Percentiles rank a stretch among this genome's conserved stretches.
Evolutionary conservation across 2,797 vertebrate species (phyloP).

Genomic region (Labroides dimidiatus): DNA sequence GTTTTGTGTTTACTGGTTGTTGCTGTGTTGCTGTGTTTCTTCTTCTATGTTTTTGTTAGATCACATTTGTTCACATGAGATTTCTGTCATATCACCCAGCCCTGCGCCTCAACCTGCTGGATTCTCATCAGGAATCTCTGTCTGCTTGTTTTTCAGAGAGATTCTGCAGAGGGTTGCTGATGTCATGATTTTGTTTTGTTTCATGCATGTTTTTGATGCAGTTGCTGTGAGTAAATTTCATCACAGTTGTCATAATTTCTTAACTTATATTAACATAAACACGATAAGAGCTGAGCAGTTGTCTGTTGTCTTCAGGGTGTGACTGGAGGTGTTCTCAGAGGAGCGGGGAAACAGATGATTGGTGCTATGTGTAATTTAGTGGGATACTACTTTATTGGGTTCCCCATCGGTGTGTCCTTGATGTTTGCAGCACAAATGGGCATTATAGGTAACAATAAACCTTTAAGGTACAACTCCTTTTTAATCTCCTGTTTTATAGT

Average conservation of each 20-base stretch:
- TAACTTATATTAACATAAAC: neutral
- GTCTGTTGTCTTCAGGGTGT: constrained; percentile 79
- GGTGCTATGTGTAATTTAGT: constrained; percentile 90
- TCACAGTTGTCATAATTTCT: constrained; percentile 7
- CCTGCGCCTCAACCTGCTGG: too few species aligned
- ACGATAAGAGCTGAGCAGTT: neutral
- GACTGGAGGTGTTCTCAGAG: constrained; percentile 88
- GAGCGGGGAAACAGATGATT: constrained; percentile 89
- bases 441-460: constrained; percentile 83
- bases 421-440: constrained; percentile 91
- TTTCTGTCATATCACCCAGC: too few species aligned
- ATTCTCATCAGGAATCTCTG: neutral
- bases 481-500: neutral
- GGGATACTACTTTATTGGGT: constrained; percentile 88
- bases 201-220: constrained; percentile 86
- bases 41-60: too few species aligned
- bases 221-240: constrained; percentile 80
- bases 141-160: constrained; percentile 77
- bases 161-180: constrained; percentile 84
- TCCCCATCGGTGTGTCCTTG: constrained; percentile 88
- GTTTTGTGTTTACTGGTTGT: too few species aligned
- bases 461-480: neutral
- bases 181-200: constrained; percentile 82
- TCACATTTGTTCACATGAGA: too few species aligned
- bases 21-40: too few species aligned